Evolutionary conservation across 30 jellyfish, hydroid and myxozoan species (phyloP).

Genomic region (Rhopilema esculentum): DNA sequence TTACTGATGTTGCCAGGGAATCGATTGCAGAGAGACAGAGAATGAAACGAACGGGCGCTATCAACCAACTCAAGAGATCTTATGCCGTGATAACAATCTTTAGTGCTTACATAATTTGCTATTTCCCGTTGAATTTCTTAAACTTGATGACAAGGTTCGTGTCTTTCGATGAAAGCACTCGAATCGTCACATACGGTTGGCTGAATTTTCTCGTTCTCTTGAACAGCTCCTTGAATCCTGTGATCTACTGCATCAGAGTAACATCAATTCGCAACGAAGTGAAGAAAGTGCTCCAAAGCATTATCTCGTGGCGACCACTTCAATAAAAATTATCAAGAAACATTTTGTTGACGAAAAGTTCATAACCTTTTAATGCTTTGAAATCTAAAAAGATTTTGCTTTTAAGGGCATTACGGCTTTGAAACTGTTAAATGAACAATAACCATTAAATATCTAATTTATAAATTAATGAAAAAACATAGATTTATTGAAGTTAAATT

Average conservation of each 20-base stretch:
- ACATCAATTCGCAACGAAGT: conserved; percentile 11
- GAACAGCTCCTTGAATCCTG: conserved; percentile 46
- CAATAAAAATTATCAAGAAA: background rate
- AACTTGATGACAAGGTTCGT: background rate
- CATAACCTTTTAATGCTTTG: too few species aligned
- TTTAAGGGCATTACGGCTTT: too few species aligned
- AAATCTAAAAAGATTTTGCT: too few species aligned
- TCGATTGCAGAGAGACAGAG: background rate
- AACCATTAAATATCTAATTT: too few species aligned
- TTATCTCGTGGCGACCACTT: background rate
- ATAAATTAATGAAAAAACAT: too few species aligned
- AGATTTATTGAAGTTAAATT: too few species aligned
- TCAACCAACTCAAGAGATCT: conserved; percentile 2
- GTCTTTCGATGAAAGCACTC: background rate
- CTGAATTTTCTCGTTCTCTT: conserved; percentile 5
- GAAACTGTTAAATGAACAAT: too few species aligned
- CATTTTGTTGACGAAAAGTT: too few species aligned
- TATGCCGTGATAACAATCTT: background rate
- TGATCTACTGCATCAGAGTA: conserved; percentile 45
- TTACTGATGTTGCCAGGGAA: background rate
- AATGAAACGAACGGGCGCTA: background rate
- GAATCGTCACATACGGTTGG: conserved; percentile 2
- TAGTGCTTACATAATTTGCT: conserved; percentile 13
- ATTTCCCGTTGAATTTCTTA: conserved; percentile 18
- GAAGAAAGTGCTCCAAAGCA: background rate